phyloP scores from a whole-genome alignment of 2,797 vertebrate genomes.

The Phylloscopus collybita region DNA sequence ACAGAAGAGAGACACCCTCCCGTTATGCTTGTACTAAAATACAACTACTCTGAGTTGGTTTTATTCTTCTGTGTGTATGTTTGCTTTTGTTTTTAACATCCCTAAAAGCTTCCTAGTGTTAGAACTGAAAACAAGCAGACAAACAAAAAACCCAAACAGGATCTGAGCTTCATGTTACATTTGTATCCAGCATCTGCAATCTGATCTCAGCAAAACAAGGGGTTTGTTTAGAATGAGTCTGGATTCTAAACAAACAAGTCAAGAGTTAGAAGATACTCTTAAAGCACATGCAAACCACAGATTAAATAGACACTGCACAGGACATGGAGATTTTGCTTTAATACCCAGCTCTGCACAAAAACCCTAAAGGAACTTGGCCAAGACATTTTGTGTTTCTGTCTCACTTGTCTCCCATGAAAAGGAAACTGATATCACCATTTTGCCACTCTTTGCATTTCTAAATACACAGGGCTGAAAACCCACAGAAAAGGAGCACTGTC shows the following conservation, averaged over 20 bases:
- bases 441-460: neutral
- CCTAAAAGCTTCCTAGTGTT: neutral
- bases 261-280: neutral
- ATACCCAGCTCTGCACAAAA: neutral
- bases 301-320: neutral
- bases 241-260: constrained; percentile 20
- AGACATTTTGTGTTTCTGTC: neutral
- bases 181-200: constrained; percentile 1
- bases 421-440: neutral
- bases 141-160: constrained; percentile 18
- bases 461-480: neutral
- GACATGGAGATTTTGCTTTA: neutral
- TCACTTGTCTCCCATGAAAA: neutral
- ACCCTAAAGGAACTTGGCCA: neutral
- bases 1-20: neutral
- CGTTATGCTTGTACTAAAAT: neutral
- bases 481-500: neutral
- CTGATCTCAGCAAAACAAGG: neutral
- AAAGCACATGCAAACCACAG: neutral
- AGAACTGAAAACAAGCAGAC: constrained; percentile 26
- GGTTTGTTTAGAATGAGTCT: neutral
- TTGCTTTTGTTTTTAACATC: neutral
- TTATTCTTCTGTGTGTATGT: neutral
- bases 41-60: neutral
- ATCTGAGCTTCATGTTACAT: neutral